phyloP scores from a whole-genome alignment of 2,113 vertebrate genomes.

The Callipepla squamata region DNA sequence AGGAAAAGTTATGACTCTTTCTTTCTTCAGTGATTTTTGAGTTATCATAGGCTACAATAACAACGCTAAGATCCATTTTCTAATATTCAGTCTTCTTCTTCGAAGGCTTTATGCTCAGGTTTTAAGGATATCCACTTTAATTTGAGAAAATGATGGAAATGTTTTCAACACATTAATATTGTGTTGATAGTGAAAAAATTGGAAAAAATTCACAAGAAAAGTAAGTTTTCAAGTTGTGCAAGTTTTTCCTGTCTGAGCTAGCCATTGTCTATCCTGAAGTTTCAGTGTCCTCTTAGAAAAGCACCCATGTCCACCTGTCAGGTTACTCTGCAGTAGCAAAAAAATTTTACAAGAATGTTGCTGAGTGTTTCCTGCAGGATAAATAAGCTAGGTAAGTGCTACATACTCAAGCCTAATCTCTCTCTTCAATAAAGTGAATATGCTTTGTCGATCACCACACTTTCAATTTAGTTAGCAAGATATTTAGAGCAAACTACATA shows the following conservation, averaged over 20 bases:
- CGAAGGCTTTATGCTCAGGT: not conserved
- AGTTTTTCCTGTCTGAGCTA: not conserved
- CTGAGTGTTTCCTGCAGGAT: not conserved
- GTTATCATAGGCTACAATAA: not conserved
- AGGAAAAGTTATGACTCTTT: constrained; percentile 27
- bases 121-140: not conserved
- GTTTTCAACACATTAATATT: not conserved
- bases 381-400: not conserved
- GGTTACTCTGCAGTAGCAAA: not conserved
- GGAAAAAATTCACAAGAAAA: not conserved
- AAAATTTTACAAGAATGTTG: not conserved
- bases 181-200: not conserved
- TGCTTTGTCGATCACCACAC: not conserved
- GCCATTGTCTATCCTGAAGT: not conserved
- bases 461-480: not conserved
- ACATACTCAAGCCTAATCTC: not conserved
- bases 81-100: constrained; percentile 8
- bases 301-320: not conserved
- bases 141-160: not conserved
- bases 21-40: not conserved
- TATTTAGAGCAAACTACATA: not conserved
- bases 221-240: not conserved
- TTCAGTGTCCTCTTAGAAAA: not conserved
- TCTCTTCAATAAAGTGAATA: not conserved
- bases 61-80: constrained; percentile 2